phyloP scores from a whole-genome alignment of 1,140 invertebrate species.

The Brachionus rotundiformis region DNA sequence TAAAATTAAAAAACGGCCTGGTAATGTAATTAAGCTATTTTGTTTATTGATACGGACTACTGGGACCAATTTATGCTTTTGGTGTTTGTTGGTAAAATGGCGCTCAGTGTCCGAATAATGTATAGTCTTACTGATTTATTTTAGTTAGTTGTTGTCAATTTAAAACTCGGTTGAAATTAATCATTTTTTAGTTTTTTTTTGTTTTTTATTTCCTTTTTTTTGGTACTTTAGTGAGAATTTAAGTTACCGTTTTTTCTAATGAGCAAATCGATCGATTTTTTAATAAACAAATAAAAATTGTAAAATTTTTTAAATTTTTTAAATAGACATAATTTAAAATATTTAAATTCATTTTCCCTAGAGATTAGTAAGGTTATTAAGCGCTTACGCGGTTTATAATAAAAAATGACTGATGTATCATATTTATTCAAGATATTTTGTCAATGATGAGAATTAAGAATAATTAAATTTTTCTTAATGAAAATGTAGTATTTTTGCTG shows the following conservation, averaged over 20 bases:
- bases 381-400: too few relatives aligned
- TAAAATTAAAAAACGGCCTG: constrained; percentile 21
- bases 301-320: not conserved
- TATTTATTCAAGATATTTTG: too few relatives aligned
- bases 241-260: constrained; percentile 2
- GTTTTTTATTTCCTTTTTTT: not conserved
- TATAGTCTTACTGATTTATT: constrained; percentile 17
- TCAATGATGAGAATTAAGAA: too few relatives aligned
- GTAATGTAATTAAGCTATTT: constrained; percentile 18
- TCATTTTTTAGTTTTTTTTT: constrained; percentile 45
- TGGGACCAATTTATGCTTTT: not conserved
- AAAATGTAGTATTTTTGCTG: too few relatives aligned
- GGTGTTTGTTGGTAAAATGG: not conserved
- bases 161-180: constrained; percentile 43
- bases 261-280: constrained; percentile 44
- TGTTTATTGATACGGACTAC: not conserved
- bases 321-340: not conserved
- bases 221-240: constrained; percentile 23
- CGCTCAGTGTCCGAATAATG: not conserved
- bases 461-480: too few relatives aligned
- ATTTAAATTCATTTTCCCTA: too few relatives aligned
- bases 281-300: constrained; percentile 24
- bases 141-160: constrained; percentile 44
- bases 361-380: too few relatives aligned
- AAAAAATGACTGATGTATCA: too few relatives aligned